These are phyloP conservation scores for Parotocinclus haroldoi DNA, from an alignment of 2,797 vertebrate genomes.

Conservation along the genomic window DNA sequence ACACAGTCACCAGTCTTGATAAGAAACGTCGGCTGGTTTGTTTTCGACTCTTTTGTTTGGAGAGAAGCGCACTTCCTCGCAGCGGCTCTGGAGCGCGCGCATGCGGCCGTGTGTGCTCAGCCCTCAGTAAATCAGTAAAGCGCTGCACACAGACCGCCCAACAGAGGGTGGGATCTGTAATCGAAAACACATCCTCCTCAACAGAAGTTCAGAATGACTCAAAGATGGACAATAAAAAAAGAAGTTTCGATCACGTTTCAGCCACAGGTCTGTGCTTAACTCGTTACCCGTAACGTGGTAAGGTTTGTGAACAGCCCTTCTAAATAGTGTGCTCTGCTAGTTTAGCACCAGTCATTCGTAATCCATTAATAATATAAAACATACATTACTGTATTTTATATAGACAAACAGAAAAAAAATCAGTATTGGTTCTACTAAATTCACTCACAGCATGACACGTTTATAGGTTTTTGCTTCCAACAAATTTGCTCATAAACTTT, in stretches of 20 bases:
- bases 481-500: no score
- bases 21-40: conserved; percentile 28
- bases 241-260: conserved; percentile 2
- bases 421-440: no score
- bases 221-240: no score
- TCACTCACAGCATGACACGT: no score
- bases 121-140: neutral
- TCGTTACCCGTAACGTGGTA: neutral
- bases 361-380: no score
- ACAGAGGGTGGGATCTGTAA: conserved; percentile 1
- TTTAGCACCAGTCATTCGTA: no score
- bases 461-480: no score
- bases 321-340: no score
- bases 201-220: no score
- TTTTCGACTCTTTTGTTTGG: conserved; percentile 49
- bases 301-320: no score
- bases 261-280: neutral
- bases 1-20: neutral
- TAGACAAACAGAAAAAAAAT: no score
- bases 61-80: conserved; percentile 38
- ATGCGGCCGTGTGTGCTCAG: neutral
- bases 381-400: no score
- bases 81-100: conserved; percentile 14
- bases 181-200: conserved; percentile 1
- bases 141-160: neutral